Evolutionary conservation across 2,888 invertebrate species (phyloP), one percentile per base, ranked within the genome.

Genomic region (Hermodice carunculata): DNA sequence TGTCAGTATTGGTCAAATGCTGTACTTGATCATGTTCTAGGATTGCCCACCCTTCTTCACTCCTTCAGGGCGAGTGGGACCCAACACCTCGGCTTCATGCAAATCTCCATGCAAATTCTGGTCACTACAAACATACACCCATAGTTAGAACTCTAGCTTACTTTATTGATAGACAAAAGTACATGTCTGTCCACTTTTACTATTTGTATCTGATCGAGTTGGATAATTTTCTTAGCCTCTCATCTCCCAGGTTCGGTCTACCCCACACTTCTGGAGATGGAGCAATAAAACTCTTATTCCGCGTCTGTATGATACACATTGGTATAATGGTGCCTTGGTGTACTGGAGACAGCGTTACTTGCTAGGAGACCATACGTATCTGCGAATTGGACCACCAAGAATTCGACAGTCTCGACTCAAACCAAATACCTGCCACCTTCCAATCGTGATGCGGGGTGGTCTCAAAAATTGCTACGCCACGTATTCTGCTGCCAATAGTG

Each of bases 351-450:
- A 67, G 22, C 31, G 60, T 5, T 64, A 70, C n/a, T 63, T 77
- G n/a, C 65, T 78, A 28, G 54, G 67, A 8, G 73, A 76, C 11
- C 66, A 75, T 46, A 70, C 67, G 0, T 74, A 77, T 14, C 78
- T 78, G 66, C 73, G 78, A 48, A 66, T 80, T 1, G 81, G 81
- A 1, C 77, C 79, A 1, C 73, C 77, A 2, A 67, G 81, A 14
- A 40, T 81, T 6, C 64, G 81, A 26, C 78, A 78, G 60, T 76
- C 78, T 32, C 67, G 79, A 49, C 75, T 78, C 5, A 69, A 42
- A 42, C 51, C 44, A 58, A 76, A 78, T 79, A 73, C 44, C 59
- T 28, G 1, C 28, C 4, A 22, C 26, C 4, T 31, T 17, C 32
- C 11, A n/a, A n/a, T n/a, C n/a, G 5, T 5, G 22, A 28, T 59